phyloP scores from a whole-genome alignment of 2,797 vertebrate species.

The Sebastes jordani region DNA sequence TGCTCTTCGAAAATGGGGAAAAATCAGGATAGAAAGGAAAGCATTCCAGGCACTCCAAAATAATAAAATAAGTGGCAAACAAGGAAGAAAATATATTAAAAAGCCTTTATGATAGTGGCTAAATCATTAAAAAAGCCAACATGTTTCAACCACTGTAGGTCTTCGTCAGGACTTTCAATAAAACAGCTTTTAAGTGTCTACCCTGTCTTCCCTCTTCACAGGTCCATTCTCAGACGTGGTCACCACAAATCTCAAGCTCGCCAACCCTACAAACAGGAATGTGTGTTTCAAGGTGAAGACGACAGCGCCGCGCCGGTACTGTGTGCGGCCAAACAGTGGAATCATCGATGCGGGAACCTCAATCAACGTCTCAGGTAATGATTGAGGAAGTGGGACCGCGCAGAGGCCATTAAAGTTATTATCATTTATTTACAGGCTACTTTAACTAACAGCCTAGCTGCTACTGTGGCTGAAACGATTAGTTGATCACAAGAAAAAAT shows the following conservation, averaged over 20 bases:
- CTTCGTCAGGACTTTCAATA: background rate
- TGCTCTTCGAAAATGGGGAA: too few relatives aligned
- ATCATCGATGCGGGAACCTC: conserved; percentile 96
- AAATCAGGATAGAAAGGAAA: too few relatives aligned
- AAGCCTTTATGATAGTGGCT: too few relatives aligned
- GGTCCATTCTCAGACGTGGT: conserved; percentile 99
- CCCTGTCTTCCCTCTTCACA: conserved; percentile 58
- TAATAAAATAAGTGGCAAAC: too few relatives aligned
- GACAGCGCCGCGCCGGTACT: conserved; percentile 97
- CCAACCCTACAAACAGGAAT: conserved; percentile 96
- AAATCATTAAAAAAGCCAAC: too few relatives aligned
- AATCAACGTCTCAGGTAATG: conserved; percentile 94
- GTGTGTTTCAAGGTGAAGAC: conserved; percentile 99
- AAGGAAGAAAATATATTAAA: too few relatives aligned
- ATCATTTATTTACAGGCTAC: background rate
- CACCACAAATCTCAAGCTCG: conserved; percentile 95
- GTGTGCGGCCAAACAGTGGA: conserved; percentile 98
- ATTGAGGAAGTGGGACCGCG: background rate
- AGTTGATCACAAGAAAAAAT: background rate
- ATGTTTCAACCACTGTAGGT: too few relatives aligned
- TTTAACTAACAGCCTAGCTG: background rate
- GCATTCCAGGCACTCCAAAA: too few relatives aligned
- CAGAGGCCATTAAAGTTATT: background rate
- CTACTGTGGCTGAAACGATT: background rate
- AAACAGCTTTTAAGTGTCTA: background rate